Evolutionary conservation across 1,140 invertebrate species (phyloP), one percentile per base, ranked within the genome.

Genomic region (Drosophila pandora): DNA sequence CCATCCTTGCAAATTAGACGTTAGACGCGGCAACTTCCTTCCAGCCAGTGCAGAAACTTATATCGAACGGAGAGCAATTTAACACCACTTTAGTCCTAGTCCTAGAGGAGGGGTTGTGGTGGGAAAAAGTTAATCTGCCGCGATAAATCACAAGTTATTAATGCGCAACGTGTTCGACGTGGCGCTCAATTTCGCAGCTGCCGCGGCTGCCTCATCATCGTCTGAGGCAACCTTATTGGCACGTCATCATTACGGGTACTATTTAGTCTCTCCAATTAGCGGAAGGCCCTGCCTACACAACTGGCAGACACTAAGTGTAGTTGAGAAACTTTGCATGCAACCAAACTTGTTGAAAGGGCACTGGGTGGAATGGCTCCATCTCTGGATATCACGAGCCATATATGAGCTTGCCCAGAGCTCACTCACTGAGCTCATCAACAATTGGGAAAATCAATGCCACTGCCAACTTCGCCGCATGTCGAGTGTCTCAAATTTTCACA

Each of bases 91-190:
- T 69, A 43, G 34, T 45, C 39, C 57, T 28, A 28, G 25, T 28
- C 6, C 6, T 28, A 28, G 25, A 59, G 48, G 23, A 41, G 49
- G 37, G 50, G 50, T 23, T 28, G 53, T 12, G 34, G 37, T 49
- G 63, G 34, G 61, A 54, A 45, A 45, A 74, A 73, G 68, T 55
- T 73, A 73, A 79, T 76, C 62, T 56, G 21, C 32, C 45, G 50
- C 59, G 47, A 81, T 82, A 85, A 85, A 85, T 82, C 81, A 78
- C 75, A 82, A 82, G 78, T 85, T 85, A 85, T 85, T 85, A 85
- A 82, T 78, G 74, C 65, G 57, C 64, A 78, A 78, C 82, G 69
- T 87, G 78, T 71, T 71, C 56, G 45, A 54, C 39, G 47, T 77
- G 69, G 37, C 57, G 65, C 73, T 77, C 67, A 56, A 80, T 84